Evolutionary conservation across 2,113 vertebrate species (phyloP).

Genomic region (Paradoxurus hermaphroditus): DNA sequence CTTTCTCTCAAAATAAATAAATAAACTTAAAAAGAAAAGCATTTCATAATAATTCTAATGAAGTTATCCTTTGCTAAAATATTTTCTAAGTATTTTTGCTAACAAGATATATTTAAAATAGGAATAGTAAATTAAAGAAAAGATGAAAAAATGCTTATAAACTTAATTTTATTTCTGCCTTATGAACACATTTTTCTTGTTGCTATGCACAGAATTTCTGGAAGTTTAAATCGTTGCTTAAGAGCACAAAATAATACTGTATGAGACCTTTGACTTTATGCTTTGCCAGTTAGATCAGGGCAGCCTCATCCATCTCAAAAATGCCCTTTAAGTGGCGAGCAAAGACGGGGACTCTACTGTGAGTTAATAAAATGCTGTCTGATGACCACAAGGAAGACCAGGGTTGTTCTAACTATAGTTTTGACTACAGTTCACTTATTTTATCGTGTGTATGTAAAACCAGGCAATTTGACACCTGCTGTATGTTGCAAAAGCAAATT

Average conservation of each 20-base stretch:
- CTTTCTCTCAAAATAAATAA: too few relatives aligned
- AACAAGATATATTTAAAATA: conserved; percentile 61
- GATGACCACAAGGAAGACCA: conserved; percentile 48
- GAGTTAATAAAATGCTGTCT: conserved; percentile 68
- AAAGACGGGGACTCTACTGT: conserved; percentile 48
- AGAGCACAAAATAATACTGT: conserved; percentile 5
- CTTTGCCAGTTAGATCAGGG: conserved; percentile 15
- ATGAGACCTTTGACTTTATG: background rate
- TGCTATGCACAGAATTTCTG: conserved; percentile 46
- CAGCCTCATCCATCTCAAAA: conserved; percentile 57
- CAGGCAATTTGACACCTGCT: background rate
- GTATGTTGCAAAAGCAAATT: conserved; percentile 25
- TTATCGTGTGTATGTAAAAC: background rate
- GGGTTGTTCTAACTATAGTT: background rate
- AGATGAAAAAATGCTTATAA: conserved; percentile 58
- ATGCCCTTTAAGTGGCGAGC: conserved; percentile 68
- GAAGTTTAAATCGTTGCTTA: conserved; percentile 34
- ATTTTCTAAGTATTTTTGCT: conserved; percentile 62
- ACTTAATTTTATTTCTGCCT: conserved; percentile 57
- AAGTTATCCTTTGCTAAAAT: conserved; percentile 59
- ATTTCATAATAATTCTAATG: conserved; percentile 62
- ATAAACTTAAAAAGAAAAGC: background rate
- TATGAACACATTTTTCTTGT: conserved; percentile 68
- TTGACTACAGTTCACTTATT: conserved; percentile 29
- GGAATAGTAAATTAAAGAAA: conserved; percentile 49